Percentiles rank a stretch among this genome's conserved stretches.
Evolutionary conservation across 2,113 vertebrate genomes (phyloP).

Genomic region (Vidua chalybeata): DNA sequence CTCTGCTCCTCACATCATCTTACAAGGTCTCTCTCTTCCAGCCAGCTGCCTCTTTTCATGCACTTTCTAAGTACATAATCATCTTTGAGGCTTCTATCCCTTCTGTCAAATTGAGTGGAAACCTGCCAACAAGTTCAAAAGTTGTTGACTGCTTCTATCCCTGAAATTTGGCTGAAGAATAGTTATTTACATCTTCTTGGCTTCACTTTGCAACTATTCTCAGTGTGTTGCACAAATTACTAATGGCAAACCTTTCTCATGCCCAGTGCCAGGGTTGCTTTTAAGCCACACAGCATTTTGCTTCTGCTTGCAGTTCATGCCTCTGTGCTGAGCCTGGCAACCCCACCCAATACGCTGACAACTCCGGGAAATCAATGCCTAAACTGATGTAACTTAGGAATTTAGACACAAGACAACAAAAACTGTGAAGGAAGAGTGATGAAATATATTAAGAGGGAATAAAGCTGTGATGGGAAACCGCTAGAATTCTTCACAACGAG

Average conservation of each 20-base stretch:
- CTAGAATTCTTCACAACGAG: neutral
- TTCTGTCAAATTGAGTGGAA: neutral
- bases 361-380: neutral
- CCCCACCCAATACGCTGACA: neutral
- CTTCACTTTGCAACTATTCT: neutral
- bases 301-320: neutral
- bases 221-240: neutral
- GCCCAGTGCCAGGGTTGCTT: neutral
- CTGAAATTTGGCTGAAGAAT: neutral
- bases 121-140: neutral
- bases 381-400: neutral
- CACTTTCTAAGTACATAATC: neutral
- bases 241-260: neutral
- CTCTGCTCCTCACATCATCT: neutral
- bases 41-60: neutral
- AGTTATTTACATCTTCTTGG: neutral
- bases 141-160: neutral
- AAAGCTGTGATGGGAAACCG: neutral
- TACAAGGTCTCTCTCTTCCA: neutral
- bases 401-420: neutral
- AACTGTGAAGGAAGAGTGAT: neutral
- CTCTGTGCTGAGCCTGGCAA: neutral
- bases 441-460: neutral
- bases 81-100: neutral
- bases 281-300: neutral